Base-by-base conservation (phyloP, 53 echinoderm and acorn worm genomes). In the Apostichopus leukothele region DNA sequence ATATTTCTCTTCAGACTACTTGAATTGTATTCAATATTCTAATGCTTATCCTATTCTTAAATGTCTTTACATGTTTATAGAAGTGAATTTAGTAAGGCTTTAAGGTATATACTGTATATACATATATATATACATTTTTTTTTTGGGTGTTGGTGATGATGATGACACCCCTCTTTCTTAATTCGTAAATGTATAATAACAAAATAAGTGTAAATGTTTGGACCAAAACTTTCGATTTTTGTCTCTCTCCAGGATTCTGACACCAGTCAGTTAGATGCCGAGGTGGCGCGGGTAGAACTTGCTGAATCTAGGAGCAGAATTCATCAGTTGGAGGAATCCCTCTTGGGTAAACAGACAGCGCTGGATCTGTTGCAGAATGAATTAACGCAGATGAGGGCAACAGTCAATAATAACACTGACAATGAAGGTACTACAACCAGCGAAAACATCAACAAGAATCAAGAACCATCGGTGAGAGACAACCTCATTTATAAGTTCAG, bases 301-400 rank as follows among this genome's bases (percentile, higher is more conserved):
- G 76, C 86, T 18, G 91, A 96, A 53, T 94, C 96, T 60, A 91
- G 90, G 9, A 63, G 88, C 53, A 88, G 91, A 60, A 98, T 98
- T 83, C 80, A 90, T 22, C 92, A 96, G 52, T 90, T 98, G 75
- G 95, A 96, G 88, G 99, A 98, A 78, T 91, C 90, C 11, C 89
- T 98, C 52, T 88, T 90, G 20, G 99, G 99, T 83, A 98, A 98
- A 90, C 93, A 94, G 89, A 89, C 91, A 6, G 94, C 96, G 13
- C 88, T 98, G 66, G 88, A 91, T 25, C 90, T 86, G 74, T 90
- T 94, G 66, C 92, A 94, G 78, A 73, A 92, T 67, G 94, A 94
- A 76, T 86, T 93, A 6, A 83, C 88, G 20, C 86, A 93, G 52
- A 59, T 88, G 79, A 84, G 76, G 68, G 13, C 87, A 52, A 21